Percentiles rank a stretch among this genome's conserved stretches.
phyloP scores from a whole-genome alignment of 1,140 invertebrate genomes.

The Microplitis mediator region DNA sequence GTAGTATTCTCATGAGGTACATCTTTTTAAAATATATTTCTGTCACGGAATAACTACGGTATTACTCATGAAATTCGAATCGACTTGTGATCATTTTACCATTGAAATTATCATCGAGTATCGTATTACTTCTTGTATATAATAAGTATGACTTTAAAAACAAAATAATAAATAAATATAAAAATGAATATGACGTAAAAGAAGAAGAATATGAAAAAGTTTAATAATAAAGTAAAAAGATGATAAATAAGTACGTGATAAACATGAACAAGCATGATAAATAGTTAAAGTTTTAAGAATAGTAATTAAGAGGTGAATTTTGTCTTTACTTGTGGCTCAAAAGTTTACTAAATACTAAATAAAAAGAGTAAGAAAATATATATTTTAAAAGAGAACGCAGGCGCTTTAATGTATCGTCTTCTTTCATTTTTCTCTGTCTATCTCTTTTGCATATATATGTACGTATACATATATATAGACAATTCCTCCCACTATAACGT shows the following conservation, averaged over 20 bases:
- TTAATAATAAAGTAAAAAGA: too few species aligned
- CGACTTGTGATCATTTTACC: not conserved
- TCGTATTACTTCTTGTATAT: not conserved
- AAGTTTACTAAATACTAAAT: not conserved
- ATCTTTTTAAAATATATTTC: slow-evolving; percentile 1
- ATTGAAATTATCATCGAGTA: not conserved
- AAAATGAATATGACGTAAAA: not conserved
- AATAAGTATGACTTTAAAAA: not conserved
- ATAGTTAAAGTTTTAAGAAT: too few species aligned
- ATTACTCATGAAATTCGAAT: slow-evolving; percentile 4
- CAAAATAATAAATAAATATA: not conserved
- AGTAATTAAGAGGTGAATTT: too few species aligned
- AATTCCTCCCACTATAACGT: not conserved
- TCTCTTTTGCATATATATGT: not conserved
- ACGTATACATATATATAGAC: not conserved
- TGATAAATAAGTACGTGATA: too few species aligned
- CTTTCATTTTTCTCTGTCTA: not conserved
- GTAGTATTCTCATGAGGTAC: not conserved
- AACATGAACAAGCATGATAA: too few species aligned
- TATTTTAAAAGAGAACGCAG: not conserved
- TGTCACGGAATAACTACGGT: not conserved
- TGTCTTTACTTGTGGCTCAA: too few species aligned
- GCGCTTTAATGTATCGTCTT: not conserved
- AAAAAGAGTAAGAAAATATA: not conserved
- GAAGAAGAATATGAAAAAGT: not conserved